Percentiles rank a stretch among this genome's conserved stretches.
Conservation (phyloP, 2,113 vertebrate species). For the Pollachius pollachius region DNA sequence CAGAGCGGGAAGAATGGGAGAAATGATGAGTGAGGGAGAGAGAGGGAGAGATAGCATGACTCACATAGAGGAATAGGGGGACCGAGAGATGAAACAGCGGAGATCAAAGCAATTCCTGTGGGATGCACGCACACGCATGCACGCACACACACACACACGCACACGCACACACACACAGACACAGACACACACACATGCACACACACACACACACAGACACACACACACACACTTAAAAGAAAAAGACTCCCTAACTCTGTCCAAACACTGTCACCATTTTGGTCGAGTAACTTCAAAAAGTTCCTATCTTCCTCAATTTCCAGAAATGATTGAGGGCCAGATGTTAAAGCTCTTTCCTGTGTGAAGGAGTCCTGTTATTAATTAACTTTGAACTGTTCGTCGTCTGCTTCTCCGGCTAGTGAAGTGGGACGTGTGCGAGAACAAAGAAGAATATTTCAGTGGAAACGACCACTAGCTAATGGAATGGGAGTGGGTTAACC, state of each 20-base stretch:
- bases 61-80: slow-evolving; percentile 2
- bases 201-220: not conserved
- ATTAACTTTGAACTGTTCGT: too few relatives aligned
- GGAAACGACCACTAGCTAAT: too few relatives aligned
- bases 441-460: too few relatives aligned
- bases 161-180: not conserved
- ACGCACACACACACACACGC: slow-evolving; percentile 3
- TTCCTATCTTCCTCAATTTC: too few relatives aligned
- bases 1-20: not conserved
- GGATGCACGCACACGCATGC: slow-evolving; percentile 4
- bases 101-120: slow-evolving; percentile 39
- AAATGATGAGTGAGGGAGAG: not conserved
- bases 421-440: too few relatives aligned
- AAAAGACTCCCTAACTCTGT: not conserved
- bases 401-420: too few relatives aligned
- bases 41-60: not conserved
- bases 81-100: slow-evolving; percentile 14
- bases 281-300: too few relatives aligned
- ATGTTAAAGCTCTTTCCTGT: too few relatives aligned
- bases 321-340: too few relatives aligned
- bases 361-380: too few relatives aligned
- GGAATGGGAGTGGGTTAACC: too few relatives aligned
- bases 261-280: too few relatives aligned
- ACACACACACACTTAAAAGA: not conserved
- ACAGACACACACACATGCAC: not conserved